Evolutionary conservation across 2,113 vertebrate genomes (phyloP).

Genomic region (Hydrochoerus hydrochaeris): DNA sequence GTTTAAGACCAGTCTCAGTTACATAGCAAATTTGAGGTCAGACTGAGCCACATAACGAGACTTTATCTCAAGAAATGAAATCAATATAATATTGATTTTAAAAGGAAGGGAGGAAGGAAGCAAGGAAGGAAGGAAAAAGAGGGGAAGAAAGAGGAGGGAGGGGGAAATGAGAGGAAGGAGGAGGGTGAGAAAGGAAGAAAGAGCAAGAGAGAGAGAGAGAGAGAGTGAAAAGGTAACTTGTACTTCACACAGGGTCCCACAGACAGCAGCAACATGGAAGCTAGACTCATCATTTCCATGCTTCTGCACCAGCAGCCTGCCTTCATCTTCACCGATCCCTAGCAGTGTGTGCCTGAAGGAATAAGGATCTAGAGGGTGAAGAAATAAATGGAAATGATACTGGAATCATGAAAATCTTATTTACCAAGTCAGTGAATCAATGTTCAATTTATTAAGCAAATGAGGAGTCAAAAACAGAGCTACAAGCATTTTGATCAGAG

Average conservation of each 20-base stretch:
- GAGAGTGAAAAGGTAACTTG: background rate
- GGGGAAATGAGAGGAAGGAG: background rate
- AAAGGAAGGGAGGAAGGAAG: background rate
- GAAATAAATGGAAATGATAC: background rate
- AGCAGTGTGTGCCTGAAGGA: background rate
- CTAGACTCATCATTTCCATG: background rate
- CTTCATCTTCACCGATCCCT: too few relatives aligned
- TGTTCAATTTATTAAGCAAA: background rate
- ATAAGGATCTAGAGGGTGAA: background rate
- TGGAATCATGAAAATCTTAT: background rate
- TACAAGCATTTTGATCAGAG: background rate
- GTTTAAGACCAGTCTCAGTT: background rate
- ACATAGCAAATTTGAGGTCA: background rate
- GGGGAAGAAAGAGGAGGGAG: background rate
- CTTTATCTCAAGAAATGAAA: background rate
- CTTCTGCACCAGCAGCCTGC: background rate
- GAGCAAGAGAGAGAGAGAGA: background rate
- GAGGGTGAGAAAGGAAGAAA: background rate
- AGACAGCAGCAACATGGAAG: background rate
- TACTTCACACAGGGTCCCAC: background rate
- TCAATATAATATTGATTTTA: background rate
- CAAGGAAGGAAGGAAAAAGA: background rate
- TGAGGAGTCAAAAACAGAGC: background rate
- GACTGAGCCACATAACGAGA: background rate
- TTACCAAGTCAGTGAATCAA: background rate